These are phyloP conservation scores for Palaemon carinicauda DNA, from an alignment of 1,140 invertebrate species.

Conservation along the genomic window DNA sequence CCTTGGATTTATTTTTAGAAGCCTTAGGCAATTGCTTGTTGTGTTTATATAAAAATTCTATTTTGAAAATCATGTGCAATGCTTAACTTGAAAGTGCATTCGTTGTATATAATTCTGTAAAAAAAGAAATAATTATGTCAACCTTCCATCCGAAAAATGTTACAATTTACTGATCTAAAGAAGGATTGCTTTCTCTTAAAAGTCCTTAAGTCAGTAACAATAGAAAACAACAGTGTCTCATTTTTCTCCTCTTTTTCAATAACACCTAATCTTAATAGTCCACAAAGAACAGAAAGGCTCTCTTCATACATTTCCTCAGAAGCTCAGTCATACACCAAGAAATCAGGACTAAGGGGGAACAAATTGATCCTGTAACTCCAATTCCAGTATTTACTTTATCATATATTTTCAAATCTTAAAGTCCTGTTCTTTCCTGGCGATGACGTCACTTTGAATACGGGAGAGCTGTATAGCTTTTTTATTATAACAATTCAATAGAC, in stretches of 20 bases:
- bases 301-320: background rate
- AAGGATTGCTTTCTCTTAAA: slow-evolving; percentile 18
- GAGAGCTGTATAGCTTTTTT: slow-evolving; percentile 25
- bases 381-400: background rate
- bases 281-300: background rate
- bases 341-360: too few relatives aligned
- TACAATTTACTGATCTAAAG: slow-evolving; percentile 12
- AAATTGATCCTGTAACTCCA: too few relatives aligned
- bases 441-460: background rate
- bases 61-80: slow-evolving; percentile 44
- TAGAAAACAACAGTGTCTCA: slow-evolving; percentile 14
- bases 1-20: slow-evolving; percentile 19
- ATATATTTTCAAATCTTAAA: background rate
- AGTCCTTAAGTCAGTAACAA: slow-evolving; percentile 25
- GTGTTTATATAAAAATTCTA: slow-evolving; percentile 29
- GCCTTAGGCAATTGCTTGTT: slow-evolving; percentile 27
- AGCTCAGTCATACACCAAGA: background rate
- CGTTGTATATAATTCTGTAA: slow-evolving; percentile 48
- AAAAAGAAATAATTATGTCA: slow-evolving; percentile 12
- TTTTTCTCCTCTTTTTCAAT: slow-evolving; percentile 10
- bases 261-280: slow-evolving; percentile 40
- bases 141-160: background rate
- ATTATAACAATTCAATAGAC: slow-evolving; percentile 48
- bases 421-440: background rate
- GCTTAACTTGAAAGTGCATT: slow-evolving; percentile 49